Evolutionary conservation across 1,140 invertebrate species (phyloP), one percentile per base, ranked within the genome.

Genomic region (Caenorhabditis brenneri): DNA sequence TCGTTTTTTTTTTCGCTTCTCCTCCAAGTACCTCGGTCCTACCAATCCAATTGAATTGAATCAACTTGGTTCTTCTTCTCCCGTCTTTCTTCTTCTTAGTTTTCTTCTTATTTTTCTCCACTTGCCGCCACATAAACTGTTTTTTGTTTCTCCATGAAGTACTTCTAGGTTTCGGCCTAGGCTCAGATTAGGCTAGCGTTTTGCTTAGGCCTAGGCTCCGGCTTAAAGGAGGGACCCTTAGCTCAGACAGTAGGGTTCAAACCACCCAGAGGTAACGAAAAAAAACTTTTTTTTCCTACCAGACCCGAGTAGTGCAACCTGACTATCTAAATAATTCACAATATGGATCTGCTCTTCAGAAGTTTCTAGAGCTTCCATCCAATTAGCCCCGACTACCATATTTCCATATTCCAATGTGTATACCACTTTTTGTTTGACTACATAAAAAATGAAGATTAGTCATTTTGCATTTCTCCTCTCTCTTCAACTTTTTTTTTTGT

Each of bases 41-140:
- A 36, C 79, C 51, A 53, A 51, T 80, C 79, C 46, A 80, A 53
- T 80, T 33, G 48, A 53, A 33, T 55, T 55, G 48, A 79, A 49
- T 48, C 48, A 49, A 48, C 22, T 49, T 36, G 27, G 16, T n/a
- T 15, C 48, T 22, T 48, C 10, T 29, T 29, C 10, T 48, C 22
- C 39, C 10, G 15, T 19, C 27, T 42, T 42, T 16, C 79, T n/a
- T n/a, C n/a, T n/a, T n/a, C n/a, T n/a, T n/a, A n/a, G n/a, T n/a
- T n/a, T n/a, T n/a, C n/a, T n/a, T n/a, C n/a, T n/a, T n/a, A n/a
- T n/a, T n/a, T n/a, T n/a, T n/a, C n/a, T n/a, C n/a, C n/a, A n/a
- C n/a, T n/a, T n/a, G n/a, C n/a, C n/a, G n/a, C n/a, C n/a, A n/a
- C 46, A 36, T 39, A 36, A 31, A 80, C 31, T 48, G 19, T 55